These are phyloP conservation scores for Listronotus oregonensis DNA, from an alignment of 1,140 invertebrate species.

Conservation along the genomic window DNA sequence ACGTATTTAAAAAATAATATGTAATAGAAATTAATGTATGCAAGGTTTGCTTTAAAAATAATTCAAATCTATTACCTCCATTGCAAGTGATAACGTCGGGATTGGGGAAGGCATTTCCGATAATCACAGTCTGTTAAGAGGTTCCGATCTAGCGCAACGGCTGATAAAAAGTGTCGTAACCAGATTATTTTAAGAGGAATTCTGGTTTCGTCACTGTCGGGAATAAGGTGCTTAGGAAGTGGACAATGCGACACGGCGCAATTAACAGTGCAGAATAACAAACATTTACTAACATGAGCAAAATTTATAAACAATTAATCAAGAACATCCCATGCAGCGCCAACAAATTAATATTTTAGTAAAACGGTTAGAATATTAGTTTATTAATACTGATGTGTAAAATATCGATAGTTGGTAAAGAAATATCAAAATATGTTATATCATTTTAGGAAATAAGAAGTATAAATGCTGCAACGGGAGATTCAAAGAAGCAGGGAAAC, in stretches of 20 bases:
- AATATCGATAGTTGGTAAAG: conserved; percentile 13
- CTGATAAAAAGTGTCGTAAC: conserved; percentile 5
- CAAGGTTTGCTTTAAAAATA: conserved; percentile 1
- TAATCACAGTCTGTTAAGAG: conserved; percentile 57
- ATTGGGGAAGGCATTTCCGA: conserved; percentile 56
- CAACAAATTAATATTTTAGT: neutral
- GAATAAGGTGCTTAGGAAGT: conserved; percentile 34
- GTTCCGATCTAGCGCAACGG: conserved; percentile 45
- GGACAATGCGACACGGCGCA: conserved; percentile 51
- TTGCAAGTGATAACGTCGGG: conserved; percentile 47
- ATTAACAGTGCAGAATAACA: conserved; percentile 53
- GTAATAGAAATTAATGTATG: too few species aligned
- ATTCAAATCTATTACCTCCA: conserved; percentile 5
- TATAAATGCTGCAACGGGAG: conserved; percentile 2
- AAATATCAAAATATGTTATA: conserved; percentile 13
- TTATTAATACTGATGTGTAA: conserved; percentile 12
- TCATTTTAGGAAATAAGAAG: neutral
- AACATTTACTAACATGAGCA: conserved; percentile 52
- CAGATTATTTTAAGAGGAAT: neutral
- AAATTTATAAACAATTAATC: conserved; percentile 51
- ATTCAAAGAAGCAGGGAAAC: conserved; percentile 2
- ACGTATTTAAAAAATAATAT: neutral
- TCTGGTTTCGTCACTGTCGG: conserved; percentile 1
- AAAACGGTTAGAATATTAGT: neutral
- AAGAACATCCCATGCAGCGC: conserved; percentile 45